Base-by-base conservation (phyloP, 1,140 invertebrate species). In the Argopecten irradians region DNA sequence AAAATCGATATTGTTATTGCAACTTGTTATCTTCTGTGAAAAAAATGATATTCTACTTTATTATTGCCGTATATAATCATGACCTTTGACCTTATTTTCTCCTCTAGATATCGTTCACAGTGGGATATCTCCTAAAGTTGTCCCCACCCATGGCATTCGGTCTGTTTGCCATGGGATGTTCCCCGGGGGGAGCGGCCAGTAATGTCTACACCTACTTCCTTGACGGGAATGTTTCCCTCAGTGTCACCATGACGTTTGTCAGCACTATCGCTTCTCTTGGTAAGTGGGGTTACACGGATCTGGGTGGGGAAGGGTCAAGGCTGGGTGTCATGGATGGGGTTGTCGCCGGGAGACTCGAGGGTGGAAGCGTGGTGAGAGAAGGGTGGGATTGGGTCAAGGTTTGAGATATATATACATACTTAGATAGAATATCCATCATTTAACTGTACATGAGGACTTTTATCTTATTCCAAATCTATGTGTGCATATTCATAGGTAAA, bases 141-240 rank as follows among this genome's bases (percentile, higher is more conserved):
- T 89, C 93, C 9, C 91, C 93, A 32, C 93, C 93, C 1, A 89
- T 92, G 71, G 94, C 93, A 71, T 89, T 96, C 28, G 96, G 96
- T 9, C 93, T 96, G 9, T 96, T 96, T 91, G 95, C 95, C 9
- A 92, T 96, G n/a, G 96, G 96, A 0, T 95, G 95, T 87, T 94
- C 94, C 28, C 96, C 96, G 36, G 96, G 96, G 0, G 96, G 96
- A 33, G 95, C 95, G 46, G 95, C 94, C 82, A 96, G 95, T 87
- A 96, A 96, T 88, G 95, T 96, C 82, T 96, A 96, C 94, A 95
- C 96, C 1, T 92, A 96, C 36, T 92, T 96, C 32, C 93, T 96
- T 39, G 93, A 94, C 87, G 96, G 96, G 16, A 96, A 96, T 92
- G 93, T 96, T 43, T 94, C 95, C 43, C 92, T 96, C 32, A 96